A percentile compares a stretch with the other conserved stretches of the same genome.
Conservation (phyloP, 1,140 invertebrate species). For the Tetragonula clypearis region DNA sequence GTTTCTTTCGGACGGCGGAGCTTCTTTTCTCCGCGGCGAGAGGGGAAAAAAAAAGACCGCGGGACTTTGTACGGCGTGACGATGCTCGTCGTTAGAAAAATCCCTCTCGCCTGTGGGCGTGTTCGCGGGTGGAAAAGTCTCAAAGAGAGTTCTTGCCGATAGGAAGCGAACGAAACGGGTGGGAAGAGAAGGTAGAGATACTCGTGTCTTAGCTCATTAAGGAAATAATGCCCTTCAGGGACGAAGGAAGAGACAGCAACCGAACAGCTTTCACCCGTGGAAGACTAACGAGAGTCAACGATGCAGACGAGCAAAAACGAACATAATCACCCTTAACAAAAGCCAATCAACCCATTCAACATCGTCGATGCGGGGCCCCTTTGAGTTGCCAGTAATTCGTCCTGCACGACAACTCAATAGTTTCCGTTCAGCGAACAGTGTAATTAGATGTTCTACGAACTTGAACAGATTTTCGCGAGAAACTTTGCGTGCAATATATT, state of each 20-base stretch:
- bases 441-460: too few species aligned
- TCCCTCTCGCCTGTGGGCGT: constrained; percentile 29
- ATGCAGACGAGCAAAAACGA: constrained; percentile 6
- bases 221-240: constrained; percentile 31
- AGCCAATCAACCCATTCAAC: constrained; percentile 18
- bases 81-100: constrained; percentile 48
- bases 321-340: constrained; percentile 5
- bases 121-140: constrained; percentile 13
- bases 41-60: not conserved
- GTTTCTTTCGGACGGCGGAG: not conserved
- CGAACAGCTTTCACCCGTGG: not conserved
- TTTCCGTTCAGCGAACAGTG: too few species aligned
- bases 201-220: constrained; percentile 52
- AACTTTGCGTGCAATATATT: not conserved
- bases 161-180: constrained; percentile 46
- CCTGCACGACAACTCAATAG: not conserved
- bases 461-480: not conserved
- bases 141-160: constrained; percentile 33
- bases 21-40: not conserved
- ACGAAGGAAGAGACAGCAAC: not conserved
- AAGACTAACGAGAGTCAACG: constrained; percentile 33
- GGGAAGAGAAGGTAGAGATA: not conserved
- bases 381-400: not conserved
- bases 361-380: not conserved
- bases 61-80: constrained; percentile 16